Conservation (phyloP, 2,797 vertebrate genomes). For the Coendou prehensilis region DNA sequence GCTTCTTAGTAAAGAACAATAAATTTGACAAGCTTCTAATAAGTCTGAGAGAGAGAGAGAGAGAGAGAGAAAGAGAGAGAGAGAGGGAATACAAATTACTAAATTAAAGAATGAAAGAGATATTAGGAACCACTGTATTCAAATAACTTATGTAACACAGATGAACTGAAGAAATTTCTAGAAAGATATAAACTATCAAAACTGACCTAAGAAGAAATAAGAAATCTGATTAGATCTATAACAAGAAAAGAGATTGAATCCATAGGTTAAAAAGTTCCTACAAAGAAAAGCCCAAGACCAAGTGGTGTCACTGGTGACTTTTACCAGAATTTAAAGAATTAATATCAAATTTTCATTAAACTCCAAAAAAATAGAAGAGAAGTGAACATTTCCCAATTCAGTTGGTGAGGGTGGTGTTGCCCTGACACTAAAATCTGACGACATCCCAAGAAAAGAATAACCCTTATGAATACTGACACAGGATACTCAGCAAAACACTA, state of each 20-base stretch:
- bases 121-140: neutral
- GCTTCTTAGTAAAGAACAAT: neutral
- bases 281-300: neutral
- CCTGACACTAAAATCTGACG: neutral
- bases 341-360: conserved; percentile 2
- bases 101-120: neutral
- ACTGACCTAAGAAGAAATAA: neutral
- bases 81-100: neutral
- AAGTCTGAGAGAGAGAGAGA: neutral
- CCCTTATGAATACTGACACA: neutral
- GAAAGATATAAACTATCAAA: neutral
- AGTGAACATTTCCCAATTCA: neutral
- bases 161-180: neutral
- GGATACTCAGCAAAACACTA: neutral
- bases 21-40: neutral
- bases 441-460: neutral
- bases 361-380: neutral
- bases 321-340: neutral
- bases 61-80: neutral
- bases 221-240: neutral
- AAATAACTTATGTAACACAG: neutral
- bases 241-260: neutral
- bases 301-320: neutral
- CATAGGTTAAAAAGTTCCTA: neutral
- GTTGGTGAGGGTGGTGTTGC: neutral